These are phyloP conservation scores for Arion vulgaris DNA, from an alignment of 1,140 invertebrate genomes.

Conservation along the genomic window DNA sequence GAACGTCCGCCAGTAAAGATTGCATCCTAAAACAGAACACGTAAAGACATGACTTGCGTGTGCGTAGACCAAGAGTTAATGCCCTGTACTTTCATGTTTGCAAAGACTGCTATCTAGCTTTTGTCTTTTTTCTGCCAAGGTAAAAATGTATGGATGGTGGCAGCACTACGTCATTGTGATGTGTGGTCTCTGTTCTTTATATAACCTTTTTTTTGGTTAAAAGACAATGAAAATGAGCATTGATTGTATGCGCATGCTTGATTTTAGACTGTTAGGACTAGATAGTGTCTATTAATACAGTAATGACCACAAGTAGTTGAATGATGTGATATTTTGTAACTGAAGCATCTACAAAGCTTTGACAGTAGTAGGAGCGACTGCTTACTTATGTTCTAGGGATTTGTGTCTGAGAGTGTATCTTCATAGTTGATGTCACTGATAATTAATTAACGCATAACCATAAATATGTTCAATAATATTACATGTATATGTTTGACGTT, in stretches of 20 bases:
- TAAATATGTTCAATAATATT: no score
- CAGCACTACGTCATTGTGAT: slow-evolving; percentile 3
- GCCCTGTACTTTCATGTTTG: no score
- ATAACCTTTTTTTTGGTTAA: neutral
- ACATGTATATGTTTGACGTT: no score
- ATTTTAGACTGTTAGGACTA: neutral
- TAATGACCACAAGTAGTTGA: neutral
- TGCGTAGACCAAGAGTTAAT: no score
- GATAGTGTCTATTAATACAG: slow-evolving; percentile 26
- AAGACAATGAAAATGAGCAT: slow-evolving; percentile 19
- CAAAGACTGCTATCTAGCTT: neutral
- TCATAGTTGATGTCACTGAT: neutral
- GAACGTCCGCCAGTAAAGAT: no score
- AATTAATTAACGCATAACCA: no score
- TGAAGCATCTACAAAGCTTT: slow-evolving; percentile 9
- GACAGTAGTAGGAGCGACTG: neutral
- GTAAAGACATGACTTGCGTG: no score
- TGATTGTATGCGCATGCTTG: slow-evolving; percentile 21
- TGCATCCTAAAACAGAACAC: no score
- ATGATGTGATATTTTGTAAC: slow-evolving; percentile 15
- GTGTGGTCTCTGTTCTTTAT: slow-evolving; percentile 16
- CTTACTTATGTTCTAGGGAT: slow-evolving; percentile 46
- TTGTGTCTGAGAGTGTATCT: neutral
- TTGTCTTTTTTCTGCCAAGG: neutral
- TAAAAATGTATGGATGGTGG: slow-evolving; percentile 14